Evolutionary conservation across 2,888 invertebrate species (phyloP), one percentile per base, ranked within the genome.

Genomic region (Sipha maydis): DNA sequence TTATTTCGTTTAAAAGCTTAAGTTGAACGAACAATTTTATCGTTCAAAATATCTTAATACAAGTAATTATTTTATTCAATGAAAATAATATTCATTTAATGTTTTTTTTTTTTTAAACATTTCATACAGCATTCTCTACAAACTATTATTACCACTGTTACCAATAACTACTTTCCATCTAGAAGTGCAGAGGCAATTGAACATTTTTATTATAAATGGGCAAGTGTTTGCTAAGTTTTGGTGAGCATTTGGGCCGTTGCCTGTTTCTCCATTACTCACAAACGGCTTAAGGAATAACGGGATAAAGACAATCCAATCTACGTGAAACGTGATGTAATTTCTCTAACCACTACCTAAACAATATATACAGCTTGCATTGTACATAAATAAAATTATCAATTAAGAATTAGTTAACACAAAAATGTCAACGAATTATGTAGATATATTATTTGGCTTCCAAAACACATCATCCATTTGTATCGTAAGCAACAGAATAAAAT

Each of bases 251-350:
- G 28, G 79, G 38, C 56, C 69, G 79, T 73, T 54, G 38, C 79
- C 80, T 28, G 86, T 73, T 80, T 80, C 78, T 11, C 71, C 79
- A 86, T 86, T 86, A 86, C 86, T 86, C 86, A 86, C 61, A 56
- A 80, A 86, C 61, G 56, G 86, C 86, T 80, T 80, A 86, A 73
- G 80, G 79, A 79, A 71, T 17, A 38, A 31, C 79, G 28, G 61
- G 73, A 80, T 86, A 73, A 80, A 73, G 73, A 73, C 79, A 56
- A 86, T 86, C 73, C 80, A 86, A 86, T 86, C 86, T 86, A 73
- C 56, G 28, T 56, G 31, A 80, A 86, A 86, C 86, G 86, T 86
- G 86, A 86, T 80, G 86, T 73, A 80, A 86, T 86, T 86, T 86
- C 86, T 86, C 86, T 80, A 73, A 61, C 73, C 71, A 61, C 79